Conservation (phyloP, 2,888 invertebrate genomes). For the Panopea generosa region DNA sequence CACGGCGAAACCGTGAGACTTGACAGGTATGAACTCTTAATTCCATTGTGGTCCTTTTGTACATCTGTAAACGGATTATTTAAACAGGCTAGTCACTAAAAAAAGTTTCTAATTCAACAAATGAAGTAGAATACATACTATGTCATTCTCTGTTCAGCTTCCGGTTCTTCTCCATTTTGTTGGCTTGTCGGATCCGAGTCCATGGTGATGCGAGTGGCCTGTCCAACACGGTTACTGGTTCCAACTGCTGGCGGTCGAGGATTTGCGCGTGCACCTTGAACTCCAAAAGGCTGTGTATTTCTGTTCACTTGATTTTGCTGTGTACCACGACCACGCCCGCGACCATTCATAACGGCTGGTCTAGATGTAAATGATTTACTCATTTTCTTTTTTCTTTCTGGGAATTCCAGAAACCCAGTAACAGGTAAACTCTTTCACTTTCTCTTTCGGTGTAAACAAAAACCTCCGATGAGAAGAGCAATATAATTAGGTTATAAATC, state of each 20-base stretch:
- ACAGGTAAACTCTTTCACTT: too few relatives aligned
- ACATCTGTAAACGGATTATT: too few relatives aligned
- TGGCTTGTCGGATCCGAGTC: background rate
- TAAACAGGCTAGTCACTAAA: background rate
- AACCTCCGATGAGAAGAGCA: too few relatives aligned
- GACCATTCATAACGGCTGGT: constrained; percentile 46
- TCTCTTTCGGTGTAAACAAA: too few relatives aligned
- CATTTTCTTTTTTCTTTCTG: too few relatives aligned
- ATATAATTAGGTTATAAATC: too few relatives aligned
- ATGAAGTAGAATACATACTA: constrained; percentile 20
- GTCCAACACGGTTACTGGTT: constrained; percentile 2
- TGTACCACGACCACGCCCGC: constrained; percentile 55
- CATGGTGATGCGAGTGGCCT: background rate
- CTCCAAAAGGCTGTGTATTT: background rate
- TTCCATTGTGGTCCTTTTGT: too few relatives aligned
- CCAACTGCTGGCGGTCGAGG: background rate
- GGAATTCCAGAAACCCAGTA: too few relatives aligned
- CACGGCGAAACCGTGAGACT: too few relatives aligned
- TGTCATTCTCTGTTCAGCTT: constrained; percentile 43
- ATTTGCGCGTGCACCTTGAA: background rate
- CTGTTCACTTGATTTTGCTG: constrained; percentile 10
- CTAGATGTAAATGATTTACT: constrained; percentile 55
- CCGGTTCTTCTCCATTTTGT: constrained; percentile 8
- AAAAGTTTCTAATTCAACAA: background rate
- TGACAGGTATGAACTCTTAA: too few relatives aligned